Evolutionary conservation across 2,113 vertebrate genomes (phyloP).

Genomic region (Coptodon rendalli): DNA sequence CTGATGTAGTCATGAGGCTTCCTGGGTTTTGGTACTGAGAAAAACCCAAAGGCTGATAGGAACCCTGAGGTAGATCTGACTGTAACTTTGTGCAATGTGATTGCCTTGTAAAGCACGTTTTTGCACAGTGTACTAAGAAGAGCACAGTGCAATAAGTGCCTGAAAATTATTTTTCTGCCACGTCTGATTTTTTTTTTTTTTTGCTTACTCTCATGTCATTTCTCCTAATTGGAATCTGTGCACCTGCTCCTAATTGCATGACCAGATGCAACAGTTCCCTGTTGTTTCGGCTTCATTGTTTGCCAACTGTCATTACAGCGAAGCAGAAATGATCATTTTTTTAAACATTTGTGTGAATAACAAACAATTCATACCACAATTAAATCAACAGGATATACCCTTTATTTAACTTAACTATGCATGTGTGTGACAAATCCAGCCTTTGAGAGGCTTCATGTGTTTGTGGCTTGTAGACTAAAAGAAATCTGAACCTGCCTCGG

Average conservation of each 20-base stretch:
- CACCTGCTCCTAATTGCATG: conserved; percentile 26
- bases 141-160: neutral
- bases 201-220: neutral
- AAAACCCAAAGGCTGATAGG: neutral
- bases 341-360: neutral
- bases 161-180: neutral
- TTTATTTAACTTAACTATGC: neutral
- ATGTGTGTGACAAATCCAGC: neutral
- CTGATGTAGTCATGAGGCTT: neutral
- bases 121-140: neutral
- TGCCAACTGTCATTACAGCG: neutral
- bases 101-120: neutral
- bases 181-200: neutral
- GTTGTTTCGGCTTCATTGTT: neutral
- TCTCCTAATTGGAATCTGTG: conserved; percentile 10
- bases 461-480: neutral
- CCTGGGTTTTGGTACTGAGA: neutral
- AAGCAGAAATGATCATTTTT: neutral
- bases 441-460: neutral
- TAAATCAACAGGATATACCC: neutral
- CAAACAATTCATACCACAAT: neutral
- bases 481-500: neutral
- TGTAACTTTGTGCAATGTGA: neutral
- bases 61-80: neutral
- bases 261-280: conserved; percentile 12